Conservation (phyloP, 1,140 invertebrate genomes). For the Andrena cerasifolii region DNA sequence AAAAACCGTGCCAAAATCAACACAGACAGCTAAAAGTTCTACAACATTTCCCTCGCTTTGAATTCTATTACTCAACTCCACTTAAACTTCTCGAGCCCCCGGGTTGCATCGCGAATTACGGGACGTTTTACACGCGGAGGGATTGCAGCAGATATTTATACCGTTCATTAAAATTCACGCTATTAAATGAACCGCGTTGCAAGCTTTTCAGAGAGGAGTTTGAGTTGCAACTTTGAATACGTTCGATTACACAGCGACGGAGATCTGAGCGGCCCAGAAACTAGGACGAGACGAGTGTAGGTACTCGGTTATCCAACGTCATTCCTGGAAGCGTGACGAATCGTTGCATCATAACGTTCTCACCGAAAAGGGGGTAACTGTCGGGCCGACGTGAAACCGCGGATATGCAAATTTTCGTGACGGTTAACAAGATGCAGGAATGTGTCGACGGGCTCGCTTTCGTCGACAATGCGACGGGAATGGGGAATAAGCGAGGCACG, state of each 20-base stretch:
- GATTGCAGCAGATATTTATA: no score
- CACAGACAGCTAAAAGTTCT: no score
- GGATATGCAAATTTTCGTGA: conserved; percentile 58
- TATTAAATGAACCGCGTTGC: no score
- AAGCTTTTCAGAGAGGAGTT: no score
- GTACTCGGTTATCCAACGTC: neutral
- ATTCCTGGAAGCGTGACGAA: conserved; percentile 13
- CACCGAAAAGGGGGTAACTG: conserved; percentile 18
- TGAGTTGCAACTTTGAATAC: no score
- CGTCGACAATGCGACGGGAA: conserved; percentile 62
- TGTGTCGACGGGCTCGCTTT: conserved; percentile 62
- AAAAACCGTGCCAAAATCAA: no score
- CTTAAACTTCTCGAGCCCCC: neutral
- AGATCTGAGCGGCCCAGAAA: neutral
- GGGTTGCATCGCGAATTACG: no score
- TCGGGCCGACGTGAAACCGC: conserved; percentile 28
- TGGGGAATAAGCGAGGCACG: conserved; percentile 50
- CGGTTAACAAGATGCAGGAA: conserved; percentile 51
- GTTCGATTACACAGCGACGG: no score
- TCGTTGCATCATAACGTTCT: conserved; percentile 39
- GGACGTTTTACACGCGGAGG: no score
- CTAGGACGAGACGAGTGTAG: neutral
- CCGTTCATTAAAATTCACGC: no score
- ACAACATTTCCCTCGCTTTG: no score
- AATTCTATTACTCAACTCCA: no score